Base-by-base conservation (phyloP, 1,140 invertebrate genomes). In the Holcopasites calliopsidis region DNA sequence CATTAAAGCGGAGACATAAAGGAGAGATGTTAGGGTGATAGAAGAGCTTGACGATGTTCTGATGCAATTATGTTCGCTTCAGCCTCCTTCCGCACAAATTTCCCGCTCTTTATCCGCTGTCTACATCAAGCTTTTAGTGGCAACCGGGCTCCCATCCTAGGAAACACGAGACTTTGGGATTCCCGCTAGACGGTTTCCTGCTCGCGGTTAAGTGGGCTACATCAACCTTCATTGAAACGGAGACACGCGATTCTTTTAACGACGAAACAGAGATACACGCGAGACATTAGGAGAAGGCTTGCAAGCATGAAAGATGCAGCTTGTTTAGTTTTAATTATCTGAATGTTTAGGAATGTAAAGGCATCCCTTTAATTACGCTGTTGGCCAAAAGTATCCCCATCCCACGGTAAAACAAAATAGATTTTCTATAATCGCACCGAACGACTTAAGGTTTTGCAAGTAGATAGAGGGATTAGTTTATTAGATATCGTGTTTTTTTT, bases 121-220 rank as follows among this genome's bases (percentile, higher is more conserved):
- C 66, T 65, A n/a, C n/a, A 40, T 18, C 40, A 26, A 64, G 68
- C 62, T 80, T 81, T 77, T 54, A 82, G 42, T 52, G 31, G 28
- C 47, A 68, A 80, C 8, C 38, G 47, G n/a, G 40, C 42, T 23
- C 31, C 38, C 26, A 2, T 26, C 18, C 44, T 54, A n/a, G 68
- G 73, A 82, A 82, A 82, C 60, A 69, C 68, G 74, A 80, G 49
- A 81, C 42, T 31, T 28, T 21, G 44, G 18, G 62, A 55, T 76
- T 62, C n/a, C n/a, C 28, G 13, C 54, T 62, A 23, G 40, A 44
- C 13, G 8, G 13, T 26, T 49, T 31, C 62, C 50, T 72, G 31
- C 7, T 33, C 65, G 21, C 50, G 57, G 18, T 26, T 55, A 47
- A 72, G 35, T 42, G 60, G 28, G 16, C 8, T 66, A 38, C 54